Percentiles rank a stretch among this genome's conserved stretches.
Conservation (phyloP, 2,888 invertebrate genomes). For the Galerucella calmariensis region DNA sequence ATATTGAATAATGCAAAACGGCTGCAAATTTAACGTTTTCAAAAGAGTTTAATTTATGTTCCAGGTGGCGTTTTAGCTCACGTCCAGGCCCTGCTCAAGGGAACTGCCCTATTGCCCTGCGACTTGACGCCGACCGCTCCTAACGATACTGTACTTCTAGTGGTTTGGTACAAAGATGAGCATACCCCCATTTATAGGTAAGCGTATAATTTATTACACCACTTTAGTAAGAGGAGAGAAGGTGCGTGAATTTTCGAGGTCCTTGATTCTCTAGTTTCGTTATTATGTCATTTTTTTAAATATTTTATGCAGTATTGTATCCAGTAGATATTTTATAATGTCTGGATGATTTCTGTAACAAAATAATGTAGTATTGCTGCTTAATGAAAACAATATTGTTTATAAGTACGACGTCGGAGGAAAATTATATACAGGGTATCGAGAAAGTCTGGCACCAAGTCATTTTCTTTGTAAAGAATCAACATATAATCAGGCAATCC, state of each 20-base stretch:
- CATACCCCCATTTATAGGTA: constrained; percentile 89
- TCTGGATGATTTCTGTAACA: no score
- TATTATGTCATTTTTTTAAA: neutral
- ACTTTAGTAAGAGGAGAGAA: neutral
- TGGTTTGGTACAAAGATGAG: constrained; percentile 93
- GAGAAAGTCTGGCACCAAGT: no score
- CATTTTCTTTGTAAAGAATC: no score
- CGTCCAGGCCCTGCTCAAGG: constrained; percentile 79
- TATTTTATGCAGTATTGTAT: neutral
- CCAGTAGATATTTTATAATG: no score
- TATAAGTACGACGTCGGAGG: no score
- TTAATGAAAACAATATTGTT: no score
- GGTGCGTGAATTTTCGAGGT: neutral
- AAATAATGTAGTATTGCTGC: no score
- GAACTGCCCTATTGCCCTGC: constrained; percentile 85
- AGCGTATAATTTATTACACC: constrained; percentile 50
- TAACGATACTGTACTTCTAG: constrained; percentile 84
- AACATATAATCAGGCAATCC: no score
- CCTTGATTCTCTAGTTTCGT: neutral
- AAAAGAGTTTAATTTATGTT: constrained; percentile 53
- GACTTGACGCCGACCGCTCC: constrained; percentile 82
- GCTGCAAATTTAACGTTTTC: constrained; percentile 38
- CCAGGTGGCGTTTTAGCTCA: constrained; percentile 64
- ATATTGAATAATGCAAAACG: constrained; percentile 42
- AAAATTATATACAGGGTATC: no score